A percentile compares a stretch with the other conserved stretches of the same genome.
Conservation (phyloP, 2,113 vertebrate species). For the Phrynosoma platyrhinos region DNA sequence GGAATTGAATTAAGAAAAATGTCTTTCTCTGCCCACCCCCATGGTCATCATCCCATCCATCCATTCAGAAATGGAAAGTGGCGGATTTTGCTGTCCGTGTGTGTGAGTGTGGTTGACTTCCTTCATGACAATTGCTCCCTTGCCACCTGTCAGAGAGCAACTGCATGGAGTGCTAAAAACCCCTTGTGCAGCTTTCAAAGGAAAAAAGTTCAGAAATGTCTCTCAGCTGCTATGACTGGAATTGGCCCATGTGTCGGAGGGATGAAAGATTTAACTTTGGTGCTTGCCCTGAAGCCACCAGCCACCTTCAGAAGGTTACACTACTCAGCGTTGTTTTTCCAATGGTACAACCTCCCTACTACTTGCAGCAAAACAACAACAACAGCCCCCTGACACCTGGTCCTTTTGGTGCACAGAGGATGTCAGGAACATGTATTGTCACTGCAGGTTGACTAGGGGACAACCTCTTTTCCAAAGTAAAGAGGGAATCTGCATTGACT, state of each 20-base stretch:
- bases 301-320: not conserved
- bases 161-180: too few relatives aligned
- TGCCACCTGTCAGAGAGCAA: conserved; percentile 39
- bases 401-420: not conserved
- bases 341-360: rapidly evolving
- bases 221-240: not conserved
- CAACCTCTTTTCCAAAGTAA: too few relatives aligned
- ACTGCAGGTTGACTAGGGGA: not conserved
- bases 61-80: conserved; percentile 49
- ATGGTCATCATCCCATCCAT: conserved; percentile 53
- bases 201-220: not conserved
- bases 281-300: not conserved
- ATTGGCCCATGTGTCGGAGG: not conserved
- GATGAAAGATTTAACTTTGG: conserved; percentile 1
- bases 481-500: not conserved
- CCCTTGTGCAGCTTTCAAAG: not conserved
- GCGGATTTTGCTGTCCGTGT: not conserved
- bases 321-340: not conserved
- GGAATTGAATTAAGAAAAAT: conserved; percentile 64
- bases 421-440: not conserved
- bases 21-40: not conserved
- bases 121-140: conserved; percentile 36
- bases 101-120: conserved; percentile 42
- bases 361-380: not conserved
- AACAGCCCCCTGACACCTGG: not conserved